Conservation (phyloP, 2,797 vertebrate species). For the Sebastes taczanowskii region DNA sequence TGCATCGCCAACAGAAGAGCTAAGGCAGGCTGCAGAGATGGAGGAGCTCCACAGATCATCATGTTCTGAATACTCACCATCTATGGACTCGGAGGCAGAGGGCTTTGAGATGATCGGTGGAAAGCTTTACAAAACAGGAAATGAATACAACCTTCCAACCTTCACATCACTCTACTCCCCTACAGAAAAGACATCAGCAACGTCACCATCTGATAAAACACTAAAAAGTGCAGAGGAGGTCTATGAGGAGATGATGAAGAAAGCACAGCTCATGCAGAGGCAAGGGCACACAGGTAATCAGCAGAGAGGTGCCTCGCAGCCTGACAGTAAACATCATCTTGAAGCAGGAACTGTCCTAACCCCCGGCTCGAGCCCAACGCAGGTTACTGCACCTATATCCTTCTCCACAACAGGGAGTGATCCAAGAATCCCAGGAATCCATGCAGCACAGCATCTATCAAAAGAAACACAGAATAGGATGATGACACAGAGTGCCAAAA, state of each 20-base stretch:
- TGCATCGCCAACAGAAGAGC: conserved; percentile 97
- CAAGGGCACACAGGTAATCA: conserved; percentile 73
- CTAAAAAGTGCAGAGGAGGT: conserved; percentile 98
- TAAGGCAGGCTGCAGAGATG: conserved; percentile 98
- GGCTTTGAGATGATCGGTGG: conserved; percentile 90
- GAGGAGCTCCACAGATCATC: conserved; percentile 98
- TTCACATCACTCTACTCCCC: conserved; percentile 98
- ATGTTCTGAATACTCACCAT: conserved; percentile 97
- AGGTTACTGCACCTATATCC: conserved; percentile 91
- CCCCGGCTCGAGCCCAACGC: conserved; percentile 96
- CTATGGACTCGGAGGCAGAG: conserved; percentile 97
- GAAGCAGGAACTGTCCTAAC: conserved; percentile 90
- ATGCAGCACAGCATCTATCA: conserved; percentile 93
- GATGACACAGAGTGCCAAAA: conserved; percentile 87
- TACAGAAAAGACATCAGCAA: conserved; percentile 85
- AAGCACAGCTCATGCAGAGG: conserved; percentile 95
- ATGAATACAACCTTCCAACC: conserved; percentile 97
- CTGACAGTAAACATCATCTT: conserved; percentile 87
- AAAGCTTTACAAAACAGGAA: conserved; percentile 96
- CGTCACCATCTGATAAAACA: conserved; percentile 87
- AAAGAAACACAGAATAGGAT: conserved; percentile 91
- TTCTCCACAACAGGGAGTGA: conserved; percentile 85
- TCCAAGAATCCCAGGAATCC: conserved; percentile 88
- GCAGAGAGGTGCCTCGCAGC: conserved; percentile 59
- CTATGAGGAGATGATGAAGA: conserved; percentile 99